A percentile compares a stretch with the other conserved stretches of the same genome.
Evolutionary conservation across 2,888 invertebrate species (phyloP).

Genomic region (Strigamia crassipes): DNA sequence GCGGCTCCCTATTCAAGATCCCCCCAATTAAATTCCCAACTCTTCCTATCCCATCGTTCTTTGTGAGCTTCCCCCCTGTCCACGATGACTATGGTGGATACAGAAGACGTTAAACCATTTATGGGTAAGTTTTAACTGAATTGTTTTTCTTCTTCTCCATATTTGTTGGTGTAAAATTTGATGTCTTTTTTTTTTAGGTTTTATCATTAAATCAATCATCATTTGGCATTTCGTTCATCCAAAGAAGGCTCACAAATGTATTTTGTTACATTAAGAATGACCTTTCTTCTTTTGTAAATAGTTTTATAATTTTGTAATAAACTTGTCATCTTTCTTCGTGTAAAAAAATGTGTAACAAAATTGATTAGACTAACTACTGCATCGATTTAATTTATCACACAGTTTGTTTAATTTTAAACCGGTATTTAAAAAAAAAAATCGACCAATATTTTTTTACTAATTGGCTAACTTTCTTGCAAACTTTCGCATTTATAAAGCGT

Average conservation of each 20-base stretch:
- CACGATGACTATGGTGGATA: neutral
- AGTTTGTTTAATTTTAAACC: too few relatives aligned
- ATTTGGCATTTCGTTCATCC: neutral
- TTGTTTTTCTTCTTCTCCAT: neutral
- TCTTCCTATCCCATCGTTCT: slow-evolving; percentile 3
- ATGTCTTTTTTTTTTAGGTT: neutral
- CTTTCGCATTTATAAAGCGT: too few relatives aligned
- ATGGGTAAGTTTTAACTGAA: neutral
- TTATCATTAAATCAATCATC: neutral
- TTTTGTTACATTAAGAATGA: neutral
- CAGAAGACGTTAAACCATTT: neutral
- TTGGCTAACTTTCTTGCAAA: too few relatives aligned
- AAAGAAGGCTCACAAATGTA: neutral
- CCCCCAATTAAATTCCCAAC: slow-evolving; percentile 5
- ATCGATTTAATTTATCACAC: too few relatives aligned
- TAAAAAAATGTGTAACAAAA: neutral
- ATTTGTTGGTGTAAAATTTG: neutral
- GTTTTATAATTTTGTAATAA: neutral
- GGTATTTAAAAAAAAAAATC: too few relatives aligned
- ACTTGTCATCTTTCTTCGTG: neutral
- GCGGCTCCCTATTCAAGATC: neutral
- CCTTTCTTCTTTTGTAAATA: neutral
- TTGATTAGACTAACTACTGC: too few relatives aligned
- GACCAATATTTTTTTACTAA: too few relatives aligned
- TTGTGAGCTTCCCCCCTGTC: neutral